Base-by-base conservation (phyloP, 2,797 vertebrate species). In the Corythornis leucogaster region DNA sequence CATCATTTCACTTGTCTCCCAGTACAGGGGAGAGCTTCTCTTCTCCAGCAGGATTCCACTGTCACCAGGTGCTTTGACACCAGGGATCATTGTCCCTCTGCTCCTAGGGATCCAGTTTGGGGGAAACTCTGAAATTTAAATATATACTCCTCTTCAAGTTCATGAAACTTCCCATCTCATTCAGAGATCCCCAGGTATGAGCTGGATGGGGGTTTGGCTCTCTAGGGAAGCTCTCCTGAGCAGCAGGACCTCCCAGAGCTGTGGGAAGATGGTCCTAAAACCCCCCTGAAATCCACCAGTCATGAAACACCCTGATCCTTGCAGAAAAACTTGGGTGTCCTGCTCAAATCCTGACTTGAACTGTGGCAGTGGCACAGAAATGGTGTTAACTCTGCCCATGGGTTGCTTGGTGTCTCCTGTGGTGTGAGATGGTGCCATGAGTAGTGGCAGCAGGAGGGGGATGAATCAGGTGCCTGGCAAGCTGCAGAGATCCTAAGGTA, bases 341-440 rank as follows among this genome's bases (percentile, higher is more conserved):
- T n/a, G 45, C 1, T 51, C 16, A 5, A 24, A 12, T n/a, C 61
- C 30, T 28, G 28, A 35, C 28, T 20, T 28, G 3, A 3, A 0
- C 0, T 30, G 22, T 6, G 13, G 46, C n/a, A 33, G 7, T 0
- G 3, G 28, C 0, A 0, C 45, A 42, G 73, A 48, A 48, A 7
- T 15, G 38, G 16, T 8, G 24, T 21, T 19, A 13, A 1, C 13
- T 76, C 22, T 11, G 58, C 1, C 28, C 8, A 0, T 6, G 30
- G 38, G 18, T 5, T 54, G 8, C 22, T 35, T 9, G 40, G 2
- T 45, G 0, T 24, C 33, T 33, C 6, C 15, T 26, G 58, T 19
- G 43, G 8, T 88, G 58, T 45, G 69, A 20, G 40, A 30, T 2
- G 62, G 30, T 58, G 82, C 69, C 15, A 3, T 21, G 28, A 35